Evolutionary conservation across 1,140 invertebrate species (phyloP).

Genomic region (Halyomorpha halys): DNA sequence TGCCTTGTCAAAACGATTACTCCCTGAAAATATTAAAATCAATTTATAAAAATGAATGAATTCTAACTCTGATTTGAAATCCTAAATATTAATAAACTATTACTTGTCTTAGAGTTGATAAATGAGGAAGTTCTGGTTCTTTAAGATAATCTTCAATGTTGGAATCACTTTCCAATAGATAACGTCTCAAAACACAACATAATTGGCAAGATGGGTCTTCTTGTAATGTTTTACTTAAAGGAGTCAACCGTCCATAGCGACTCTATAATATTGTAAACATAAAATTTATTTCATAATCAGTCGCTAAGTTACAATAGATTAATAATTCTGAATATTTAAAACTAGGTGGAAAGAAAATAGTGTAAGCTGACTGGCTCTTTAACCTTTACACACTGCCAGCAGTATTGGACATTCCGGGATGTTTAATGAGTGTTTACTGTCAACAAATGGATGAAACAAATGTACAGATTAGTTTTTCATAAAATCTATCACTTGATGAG

Average conservation of each 20-base stretch:
- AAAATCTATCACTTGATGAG: too few relatives aligned
- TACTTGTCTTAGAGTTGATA: conserved; percentile 78
- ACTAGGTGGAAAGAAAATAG: too few relatives aligned
- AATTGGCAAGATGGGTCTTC: conserved; percentile 94
- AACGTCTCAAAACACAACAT: conserved; percentile 76
- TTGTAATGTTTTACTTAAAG: conserved; percentile 79
- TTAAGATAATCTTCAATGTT: conserved; percentile 75
- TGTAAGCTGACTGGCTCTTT: too few relatives aligned
- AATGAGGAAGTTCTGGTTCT: conserved; percentile 68
- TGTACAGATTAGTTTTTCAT: too few relatives aligned
- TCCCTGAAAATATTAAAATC: conserved; percentile 46
- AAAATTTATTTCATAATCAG: too few relatives aligned
- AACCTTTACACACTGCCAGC: too few relatives aligned
- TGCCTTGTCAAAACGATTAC: conserved; percentile 84
- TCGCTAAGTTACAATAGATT: too few relatives aligned
- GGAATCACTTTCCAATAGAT: conserved; percentile 62
- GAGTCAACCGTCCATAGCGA: conserved; percentile 79
- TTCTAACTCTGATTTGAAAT: conserved; percentile 2
- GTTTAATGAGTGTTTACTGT: too few relatives aligned
- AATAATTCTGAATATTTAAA: too few relatives aligned
- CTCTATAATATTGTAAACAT: conserved; percentile 46
- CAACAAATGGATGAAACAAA: too few relatives aligned
- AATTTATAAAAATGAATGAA: conserved; percentile 27
- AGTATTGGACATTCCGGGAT: too few relatives aligned
- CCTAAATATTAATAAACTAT: background rate